A percentile compares a stretch with the other conserved stretches of the same genome.
phyloP scores from a whole-genome alignment of 2,888 invertebrate species.

The Stictocephala bisonia region DNA sequence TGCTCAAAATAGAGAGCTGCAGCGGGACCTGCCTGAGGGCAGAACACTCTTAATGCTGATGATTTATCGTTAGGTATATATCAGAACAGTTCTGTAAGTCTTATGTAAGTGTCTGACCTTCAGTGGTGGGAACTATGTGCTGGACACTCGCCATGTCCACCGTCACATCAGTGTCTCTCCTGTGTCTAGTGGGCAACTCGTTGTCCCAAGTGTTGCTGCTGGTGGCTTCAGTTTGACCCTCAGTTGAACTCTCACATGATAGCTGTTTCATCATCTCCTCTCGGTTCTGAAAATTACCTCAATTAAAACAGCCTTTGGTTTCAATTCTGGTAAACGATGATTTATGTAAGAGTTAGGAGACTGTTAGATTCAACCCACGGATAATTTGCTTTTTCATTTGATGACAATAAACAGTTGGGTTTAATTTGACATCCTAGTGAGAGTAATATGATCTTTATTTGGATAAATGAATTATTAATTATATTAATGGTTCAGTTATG shows the following conservation, averaged over 20 bases:
- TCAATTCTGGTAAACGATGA: neutral
- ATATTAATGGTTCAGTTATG: no score
- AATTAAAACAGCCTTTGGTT: slow-evolving; percentile 50
- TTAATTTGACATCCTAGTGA: no score
- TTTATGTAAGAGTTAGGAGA: neutral
- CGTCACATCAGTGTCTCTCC: slow-evolving; percentile 57
- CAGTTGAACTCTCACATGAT: slow-evolving; percentile 66
- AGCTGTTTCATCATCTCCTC: slow-evolving; percentile 72
- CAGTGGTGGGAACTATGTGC: slow-evolving; percentile 46
- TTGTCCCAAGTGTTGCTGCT: slow-evolving; percentile 53
- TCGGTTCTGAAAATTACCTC: slow-evolving; percentile 69
- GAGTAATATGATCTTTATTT: no score
- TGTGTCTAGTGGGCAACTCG: slow-evolving; percentile 58
- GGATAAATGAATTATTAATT: no score
- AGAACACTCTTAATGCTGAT: no score
- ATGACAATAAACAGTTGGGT: no score
- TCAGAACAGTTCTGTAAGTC: no score
- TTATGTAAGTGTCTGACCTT: no score
- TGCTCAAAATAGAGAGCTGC: no score
- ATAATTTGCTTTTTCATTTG: no score
- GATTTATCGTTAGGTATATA: no score
- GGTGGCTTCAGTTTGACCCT: slow-evolving; percentile 48
- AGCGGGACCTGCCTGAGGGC: no score
- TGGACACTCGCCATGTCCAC: slow-evolving; percentile 49
- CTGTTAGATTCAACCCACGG: slow-evolving; percentile 5